Evolutionary conservation across 2,888 invertebrate genomes (phyloP), one percentile per base, ranked within the genome.

Genomic region (Philonicus albiceps): DNA sequence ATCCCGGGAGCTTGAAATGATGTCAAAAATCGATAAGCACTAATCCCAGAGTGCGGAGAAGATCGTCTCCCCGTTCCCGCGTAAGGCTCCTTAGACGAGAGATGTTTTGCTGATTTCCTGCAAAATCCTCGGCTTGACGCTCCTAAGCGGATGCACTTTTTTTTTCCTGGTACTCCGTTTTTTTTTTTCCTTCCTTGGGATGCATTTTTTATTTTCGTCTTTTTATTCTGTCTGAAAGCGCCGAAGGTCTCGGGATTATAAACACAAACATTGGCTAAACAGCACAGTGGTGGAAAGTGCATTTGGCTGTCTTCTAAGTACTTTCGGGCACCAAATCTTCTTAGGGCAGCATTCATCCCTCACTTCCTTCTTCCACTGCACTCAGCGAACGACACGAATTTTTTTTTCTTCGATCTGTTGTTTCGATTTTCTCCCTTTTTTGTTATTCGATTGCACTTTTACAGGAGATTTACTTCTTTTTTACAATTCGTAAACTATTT

Each of bases 231-330:
- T 86, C 75, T 86, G 76, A 55, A 86, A 86, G 76, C 86, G 86
- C 53, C 34, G 76, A 74, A 86, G 75, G 86, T 64, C 55, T 53
- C 16, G 49, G 74, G 86, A 86, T 86, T 86, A 86, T 64, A 86
- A 86, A 86, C 55, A 76, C 76, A 76, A 86, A 86, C 86, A 86
- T 76, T 86, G 84, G 31, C 72, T 43, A 84, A 84, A 84, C 73
- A 84, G 72, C 64, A 40, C 84, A 8, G 30, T 64, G 30, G 27
- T 27, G 84, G 40, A 73, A 73, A 84, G 84, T 84, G 84, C 84
- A 84, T 84, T 84, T 84, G 30, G 84, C 40, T 73, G 84, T 84
- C 84, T 84, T 84, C 72, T 84, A 73, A 73, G 84, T 72, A 84
- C 84, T 84, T 84, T 73, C 73, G 73, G 84, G 84, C 22, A 40